Conservation (phyloP, 2,888 invertebrate genomes). For the Synergus gifuensis region DNA sequence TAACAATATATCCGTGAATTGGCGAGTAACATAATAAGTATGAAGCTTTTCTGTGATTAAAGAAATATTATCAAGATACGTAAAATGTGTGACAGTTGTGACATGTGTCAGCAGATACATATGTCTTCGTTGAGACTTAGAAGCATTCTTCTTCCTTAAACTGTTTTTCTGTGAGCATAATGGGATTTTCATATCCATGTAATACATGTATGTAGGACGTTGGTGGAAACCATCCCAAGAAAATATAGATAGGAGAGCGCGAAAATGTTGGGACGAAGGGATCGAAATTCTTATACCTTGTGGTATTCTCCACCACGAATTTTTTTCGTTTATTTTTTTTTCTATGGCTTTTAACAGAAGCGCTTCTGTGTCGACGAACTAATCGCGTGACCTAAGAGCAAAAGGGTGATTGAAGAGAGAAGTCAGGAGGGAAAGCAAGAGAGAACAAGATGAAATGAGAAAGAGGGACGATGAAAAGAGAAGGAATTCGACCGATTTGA, state of each 20-base stretch:
- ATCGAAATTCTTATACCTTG: neutral
- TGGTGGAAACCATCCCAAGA: neutral
- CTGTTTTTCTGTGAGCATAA: slow-evolving; percentile 20
- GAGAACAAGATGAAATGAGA: slow-evolving; percentile 16
- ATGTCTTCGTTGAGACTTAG: slow-evolving; percentile 8
- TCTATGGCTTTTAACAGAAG: slow-evolving; percentile 68
- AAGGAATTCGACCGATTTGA: slow-evolving; percentile 47
- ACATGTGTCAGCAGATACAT: slow-evolving; percentile 23
- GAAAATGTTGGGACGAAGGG: neutral
- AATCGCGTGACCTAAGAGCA: slow-evolving; percentile 70
- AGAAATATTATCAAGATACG: neutral
- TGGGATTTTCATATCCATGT: slow-evolving; percentile 36
- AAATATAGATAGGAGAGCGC: slow-evolving; percentile 20
- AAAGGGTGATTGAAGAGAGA: slow-evolving; percentile 52
- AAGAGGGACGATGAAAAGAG: slow-evolving; percentile 33
- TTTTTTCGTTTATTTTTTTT: slow-evolving; percentile 50
- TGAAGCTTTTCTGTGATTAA: neutral
- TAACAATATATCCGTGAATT: too few relatives aligned
- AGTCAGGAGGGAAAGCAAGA: slow-evolving; percentile 35
- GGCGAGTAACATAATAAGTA: neutral
- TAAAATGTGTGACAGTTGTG: neutral
- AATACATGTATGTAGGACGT: slow-evolving; percentile 14
- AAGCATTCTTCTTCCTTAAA: slow-evolving; percentile 33
- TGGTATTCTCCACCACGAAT: slow-evolving; percentile 6
- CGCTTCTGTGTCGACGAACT: slow-evolving; percentile 69